Evolutionary conservation across 1,140 invertebrate species (phyloP).

Genomic region (Brachionus sp.): DNA sequence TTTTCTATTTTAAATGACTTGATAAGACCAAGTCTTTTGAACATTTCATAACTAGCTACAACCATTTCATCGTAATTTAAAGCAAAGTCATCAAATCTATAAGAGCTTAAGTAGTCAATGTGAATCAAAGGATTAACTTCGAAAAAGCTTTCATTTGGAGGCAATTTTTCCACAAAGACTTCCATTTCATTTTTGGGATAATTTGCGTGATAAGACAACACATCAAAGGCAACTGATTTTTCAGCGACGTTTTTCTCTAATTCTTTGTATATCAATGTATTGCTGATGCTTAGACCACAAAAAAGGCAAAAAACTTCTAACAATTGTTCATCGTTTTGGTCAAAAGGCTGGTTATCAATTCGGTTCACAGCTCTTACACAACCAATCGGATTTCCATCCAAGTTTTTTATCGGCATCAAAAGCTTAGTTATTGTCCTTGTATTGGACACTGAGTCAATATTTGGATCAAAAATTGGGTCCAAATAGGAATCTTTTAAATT

Average conservation of each 20-base stretch:
- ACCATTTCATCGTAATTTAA: conserved; percentile 47
- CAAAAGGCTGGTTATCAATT: conserved; percentile 4
- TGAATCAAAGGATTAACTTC: background rate
- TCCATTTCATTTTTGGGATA: conserved; percentile 73
- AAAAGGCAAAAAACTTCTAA: conserved; percentile 83
- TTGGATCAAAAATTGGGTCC: conserved; percentile 72
- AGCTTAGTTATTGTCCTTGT: conserved; percentile 84
- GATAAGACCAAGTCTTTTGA: conserved; percentile 41
- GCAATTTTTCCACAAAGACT: background rate
- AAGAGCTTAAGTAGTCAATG: background rate
- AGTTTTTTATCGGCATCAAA: conserved; percentile 88
- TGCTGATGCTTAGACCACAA: conserved; percentile 90
- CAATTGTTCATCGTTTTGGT: conserved; percentile 31
- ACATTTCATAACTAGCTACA: conserved; percentile 46
- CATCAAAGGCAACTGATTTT: conserved; percentile 88
- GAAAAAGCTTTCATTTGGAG: background rate
- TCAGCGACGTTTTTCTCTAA: conserved; percentile 80
- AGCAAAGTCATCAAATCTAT: conserved; percentile 47
- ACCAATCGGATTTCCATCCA: conserved; percentile 67
- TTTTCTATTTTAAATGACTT: conserved; percentile 48
- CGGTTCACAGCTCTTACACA: background rate
- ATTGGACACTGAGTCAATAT: conserved; percentile 82
- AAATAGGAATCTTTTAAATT: conserved; percentile 92
- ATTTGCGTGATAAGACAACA: conserved; percentile 89
- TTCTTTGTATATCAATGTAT: conserved; percentile 89